These are phyloP conservation scores for Macrophya alboannulata DNA, from an alignment of 2,888 invertebrate species.

Conservation along the genomic window DNA sequence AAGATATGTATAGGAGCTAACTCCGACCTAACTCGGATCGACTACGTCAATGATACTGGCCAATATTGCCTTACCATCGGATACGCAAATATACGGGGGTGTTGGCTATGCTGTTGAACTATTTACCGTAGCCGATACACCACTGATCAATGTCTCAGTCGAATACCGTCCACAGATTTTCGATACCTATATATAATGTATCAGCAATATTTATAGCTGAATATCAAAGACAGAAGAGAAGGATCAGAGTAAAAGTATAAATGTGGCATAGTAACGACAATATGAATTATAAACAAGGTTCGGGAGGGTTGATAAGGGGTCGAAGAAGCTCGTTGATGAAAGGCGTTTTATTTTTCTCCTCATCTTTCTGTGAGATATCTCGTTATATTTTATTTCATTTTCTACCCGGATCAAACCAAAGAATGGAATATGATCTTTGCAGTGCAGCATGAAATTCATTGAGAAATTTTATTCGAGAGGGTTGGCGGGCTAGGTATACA, in stretches of 20 bases:
- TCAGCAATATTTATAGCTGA: neutral
- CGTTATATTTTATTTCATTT: constrained; percentile 8
- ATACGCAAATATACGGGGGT: neutral
- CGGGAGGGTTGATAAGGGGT: neutral
- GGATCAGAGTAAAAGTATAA: neutral
- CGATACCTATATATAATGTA: neutral
- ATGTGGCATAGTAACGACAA: neutral
- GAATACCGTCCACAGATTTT: neutral
- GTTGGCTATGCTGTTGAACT: neutral
- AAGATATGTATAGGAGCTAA: neutral
- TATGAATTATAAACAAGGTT: neutral
- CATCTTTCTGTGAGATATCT: neutral
- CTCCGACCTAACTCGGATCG: neutral
- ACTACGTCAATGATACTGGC: constrained; percentile 7
- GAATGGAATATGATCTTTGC: neutral
- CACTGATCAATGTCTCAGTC: neutral
- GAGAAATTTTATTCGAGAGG: neutral
- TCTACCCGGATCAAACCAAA: neutral
- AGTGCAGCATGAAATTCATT: neutral
- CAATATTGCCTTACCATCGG: constrained; percentile 14
- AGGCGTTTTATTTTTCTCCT: neutral
- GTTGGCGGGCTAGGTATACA: neutral
- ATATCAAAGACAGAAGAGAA: neutral
- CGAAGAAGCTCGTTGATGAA: constrained; percentile 3
- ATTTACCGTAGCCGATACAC: neutral